Evolutionary conservation across 2,113 vertebrate genomes (phyloP).

Genomic region (Chamaea fasciata): DNA sequence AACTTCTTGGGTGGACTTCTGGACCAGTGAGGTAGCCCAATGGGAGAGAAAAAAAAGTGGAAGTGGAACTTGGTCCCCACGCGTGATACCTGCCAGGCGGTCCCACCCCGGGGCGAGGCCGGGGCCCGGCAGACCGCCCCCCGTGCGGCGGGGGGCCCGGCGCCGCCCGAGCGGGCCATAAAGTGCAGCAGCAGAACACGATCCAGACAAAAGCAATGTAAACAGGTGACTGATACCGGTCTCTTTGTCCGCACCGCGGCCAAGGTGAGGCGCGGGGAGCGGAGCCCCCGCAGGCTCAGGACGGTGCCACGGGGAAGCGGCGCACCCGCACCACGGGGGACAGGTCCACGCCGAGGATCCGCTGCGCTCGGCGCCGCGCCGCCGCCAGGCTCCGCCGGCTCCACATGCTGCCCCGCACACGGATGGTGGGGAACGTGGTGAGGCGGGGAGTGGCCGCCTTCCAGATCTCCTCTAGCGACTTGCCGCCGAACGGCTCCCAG

Average conservation of each 20-base stretch:
- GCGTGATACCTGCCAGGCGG: not conserved
- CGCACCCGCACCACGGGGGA: conserved; percentile 72
- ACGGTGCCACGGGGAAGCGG: conserved; percentile 64
- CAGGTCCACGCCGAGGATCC: conserved; percentile 72
- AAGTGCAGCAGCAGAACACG: conserved; percentile 69
- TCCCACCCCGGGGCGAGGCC: not conserved
- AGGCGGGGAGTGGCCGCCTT: conserved; percentile 67
- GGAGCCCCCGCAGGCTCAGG: conserved; percentile 1
- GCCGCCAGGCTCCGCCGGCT: conserved; percentile 67
- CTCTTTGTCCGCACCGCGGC: not conserved
- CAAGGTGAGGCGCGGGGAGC: not conserved
- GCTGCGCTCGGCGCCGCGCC: conserved; percentile 59
- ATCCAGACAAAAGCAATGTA: conserved; percentile 68
- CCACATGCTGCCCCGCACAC: conserved; percentile 71
- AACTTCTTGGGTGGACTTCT: conserved; percentile 71
- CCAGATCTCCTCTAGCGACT: conserved; percentile 73
- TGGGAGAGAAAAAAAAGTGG: conserved; percentile 40
- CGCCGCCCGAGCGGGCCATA: conserved; percentile 34
- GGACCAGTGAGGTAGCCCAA: conserved; percentile 77
- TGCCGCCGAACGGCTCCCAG: conserved; percentile 38
- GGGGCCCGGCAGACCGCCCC: not conserved
- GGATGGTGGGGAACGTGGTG: conserved; percentile 70
- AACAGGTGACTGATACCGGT: conserved; percentile 72
- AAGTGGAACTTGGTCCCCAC: conserved; percentile 50
- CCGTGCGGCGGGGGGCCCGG: not conserved